phyloP scores from a whole-genome alignment of 2,113 vertebrate species.

The Pardalotus punctatus region DNA sequence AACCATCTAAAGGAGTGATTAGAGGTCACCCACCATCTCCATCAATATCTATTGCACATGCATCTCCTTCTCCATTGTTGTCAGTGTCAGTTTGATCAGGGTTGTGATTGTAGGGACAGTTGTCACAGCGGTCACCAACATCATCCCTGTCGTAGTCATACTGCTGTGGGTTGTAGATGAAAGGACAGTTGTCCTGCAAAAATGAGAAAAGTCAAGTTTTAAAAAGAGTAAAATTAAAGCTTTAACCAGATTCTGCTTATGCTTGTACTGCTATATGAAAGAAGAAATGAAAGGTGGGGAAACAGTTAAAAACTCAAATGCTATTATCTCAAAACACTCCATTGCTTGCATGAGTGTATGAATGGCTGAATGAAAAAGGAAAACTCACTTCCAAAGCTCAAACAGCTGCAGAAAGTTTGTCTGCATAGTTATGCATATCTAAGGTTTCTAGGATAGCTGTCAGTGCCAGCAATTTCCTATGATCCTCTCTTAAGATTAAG shows the following conservation, averaged over 20 bases:
- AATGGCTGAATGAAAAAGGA: neutral
- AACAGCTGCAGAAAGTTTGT: neutral
- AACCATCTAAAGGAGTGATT: neutral
- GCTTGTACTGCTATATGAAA: neutral
- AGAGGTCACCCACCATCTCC: conserved; percentile 85
- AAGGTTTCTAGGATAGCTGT: neutral
- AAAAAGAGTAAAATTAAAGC: neutral
- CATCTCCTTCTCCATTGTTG: conserved; percentile 94
- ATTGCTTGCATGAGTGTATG: neutral
- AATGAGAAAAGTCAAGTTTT: neutral
- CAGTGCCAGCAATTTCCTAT: neutral
- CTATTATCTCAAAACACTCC: neutral
- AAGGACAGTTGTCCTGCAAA: conserved; percentile 93
- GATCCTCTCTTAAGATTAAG: neutral
- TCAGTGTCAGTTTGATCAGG: conserved; percentile 95
- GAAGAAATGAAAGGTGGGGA: neutral
- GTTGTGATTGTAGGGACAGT: conserved; percentile 94
- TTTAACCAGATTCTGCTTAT: neutral
- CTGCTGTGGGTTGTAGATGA: conserved; percentile 93
- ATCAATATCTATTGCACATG: conserved; percentile 94
- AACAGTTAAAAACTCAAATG: neutral
- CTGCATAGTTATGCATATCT: neutral
- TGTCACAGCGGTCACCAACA: conserved; percentile 94
- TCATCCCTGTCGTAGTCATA: conserved; percentile 95
- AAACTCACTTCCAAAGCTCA: conserved; percentile 25